Percentiles rank a stretch among this genome's conserved stretches.
Conservation (phyloP, 2,113 vertebrate genomes). For the Hippocampus barbouri region DNA sequence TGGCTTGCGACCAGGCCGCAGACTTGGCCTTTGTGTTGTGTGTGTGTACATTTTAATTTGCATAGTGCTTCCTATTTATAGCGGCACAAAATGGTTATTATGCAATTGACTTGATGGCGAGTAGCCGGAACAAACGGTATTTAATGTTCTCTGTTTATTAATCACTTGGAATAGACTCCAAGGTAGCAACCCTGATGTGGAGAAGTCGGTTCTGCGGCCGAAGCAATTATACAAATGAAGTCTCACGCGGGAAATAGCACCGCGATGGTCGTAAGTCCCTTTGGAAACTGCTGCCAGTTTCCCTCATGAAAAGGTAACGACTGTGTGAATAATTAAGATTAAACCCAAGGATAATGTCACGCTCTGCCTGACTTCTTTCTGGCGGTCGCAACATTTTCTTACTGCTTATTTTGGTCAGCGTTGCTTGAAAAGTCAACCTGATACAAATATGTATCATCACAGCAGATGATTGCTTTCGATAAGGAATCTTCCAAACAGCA, state of each 20-base stretch:
- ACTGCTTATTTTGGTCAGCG: not conserved
- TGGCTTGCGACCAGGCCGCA: not conserved
- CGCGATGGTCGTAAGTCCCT: slow-evolving; percentile 26
- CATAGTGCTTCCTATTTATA: not conserved
- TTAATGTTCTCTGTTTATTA: not conserved
- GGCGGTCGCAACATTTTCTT: too few relatives aligned
- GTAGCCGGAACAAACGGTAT: not conserved
- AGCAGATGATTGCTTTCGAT: not conserved
- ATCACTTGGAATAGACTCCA: not conserved
- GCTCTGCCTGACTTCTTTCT: not conserved
- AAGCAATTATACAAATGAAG: not conserved
- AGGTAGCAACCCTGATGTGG: not conserved
- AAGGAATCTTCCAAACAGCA: too few relatives aligned
- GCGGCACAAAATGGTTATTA: not conserved
- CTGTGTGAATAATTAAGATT: slow-evolving; percentile 64
- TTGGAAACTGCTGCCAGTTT: slow-evolving; percentile 33
- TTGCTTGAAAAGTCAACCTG: not conserved
- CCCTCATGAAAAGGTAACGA: slow-evolving; percentile 57
- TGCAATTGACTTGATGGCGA: not conserved
- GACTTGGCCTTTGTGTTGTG: not conserved
- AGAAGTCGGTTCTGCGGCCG: not conserved
- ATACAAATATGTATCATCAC: too few relatives aligned
- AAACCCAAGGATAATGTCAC: slow-evolving; percentile 46
- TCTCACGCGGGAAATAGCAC: slow-evolving; percentile 12
- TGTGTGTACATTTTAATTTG: not conserved